Conservation (phyloP, 1,140 invertebrate genomes). For the Papilio xuthus region DNA sequence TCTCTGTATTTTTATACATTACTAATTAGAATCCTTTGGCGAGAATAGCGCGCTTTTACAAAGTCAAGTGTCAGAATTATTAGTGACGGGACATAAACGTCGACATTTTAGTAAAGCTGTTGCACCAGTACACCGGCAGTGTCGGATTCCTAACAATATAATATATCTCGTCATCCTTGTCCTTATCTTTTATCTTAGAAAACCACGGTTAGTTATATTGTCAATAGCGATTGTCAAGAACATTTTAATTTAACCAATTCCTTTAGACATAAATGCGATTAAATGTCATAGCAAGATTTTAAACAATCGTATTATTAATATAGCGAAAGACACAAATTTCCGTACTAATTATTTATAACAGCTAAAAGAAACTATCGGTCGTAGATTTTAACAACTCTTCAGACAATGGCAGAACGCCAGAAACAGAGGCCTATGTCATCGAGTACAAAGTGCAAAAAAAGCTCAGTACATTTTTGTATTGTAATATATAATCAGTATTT, state of each 20-base stretch:
- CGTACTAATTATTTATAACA: neutral
- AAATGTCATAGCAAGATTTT: too few species aligned
- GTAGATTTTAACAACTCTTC: conserved; percentile 32
- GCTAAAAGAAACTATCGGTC: neutral
- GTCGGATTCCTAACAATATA: too few species aligned
- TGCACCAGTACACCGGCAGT: too few species aligned
- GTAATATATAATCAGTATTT: neutral
- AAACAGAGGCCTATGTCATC: conserved; percentile 22
- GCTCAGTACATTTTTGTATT: neutral
- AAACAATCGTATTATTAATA: neutral
- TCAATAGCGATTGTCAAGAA: neutral
- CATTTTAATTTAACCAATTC: too few species aligned
- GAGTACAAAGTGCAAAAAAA: neutral
- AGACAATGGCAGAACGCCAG: conserved; percentile 15
- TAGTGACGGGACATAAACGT: too few species aligned
- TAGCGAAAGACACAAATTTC: neutral
- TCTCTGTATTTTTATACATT: too few species aligned
- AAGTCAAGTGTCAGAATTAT: too few species aligned
- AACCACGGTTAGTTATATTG: neutral
- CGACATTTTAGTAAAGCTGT: too few species aligned
- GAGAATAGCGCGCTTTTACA: too few species aligned
- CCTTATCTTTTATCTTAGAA: too few species aligned
- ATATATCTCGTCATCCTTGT: too few species aligned
- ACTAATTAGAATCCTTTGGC: too few species aligned
- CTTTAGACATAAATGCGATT: neutral